These are phyloP conservation scores for Drosophila ananassae DNA, from an alignment of 1,140 invertebrate species.

Conservation along the genomic window DNA sequence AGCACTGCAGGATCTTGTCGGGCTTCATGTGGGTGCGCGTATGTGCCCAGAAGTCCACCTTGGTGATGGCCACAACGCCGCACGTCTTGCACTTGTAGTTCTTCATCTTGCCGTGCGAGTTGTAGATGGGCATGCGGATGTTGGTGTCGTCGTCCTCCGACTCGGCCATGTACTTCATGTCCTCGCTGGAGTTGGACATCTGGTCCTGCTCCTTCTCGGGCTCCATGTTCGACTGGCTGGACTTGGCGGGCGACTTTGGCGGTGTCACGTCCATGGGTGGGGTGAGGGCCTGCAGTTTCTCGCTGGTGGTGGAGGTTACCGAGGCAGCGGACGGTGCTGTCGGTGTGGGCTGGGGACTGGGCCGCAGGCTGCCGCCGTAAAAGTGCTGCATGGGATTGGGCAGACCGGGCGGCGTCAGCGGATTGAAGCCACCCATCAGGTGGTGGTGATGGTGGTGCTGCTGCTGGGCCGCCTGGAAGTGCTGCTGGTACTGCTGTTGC, in stretches of 20 bases:
- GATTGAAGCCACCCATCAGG: constrained; percentile 81
- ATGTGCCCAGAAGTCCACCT: constrained; percentile 97
- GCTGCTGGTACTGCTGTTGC: constrained; percentile 79
- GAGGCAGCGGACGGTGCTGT: constrained; percentile 12
- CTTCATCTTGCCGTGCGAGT: constrained; percentile 93
- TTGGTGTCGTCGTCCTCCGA: constrained; percentile 87
- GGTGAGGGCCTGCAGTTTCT: constrained; percentile 72
- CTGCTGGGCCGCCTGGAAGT: constrained; percentile 77
- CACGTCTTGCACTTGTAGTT: constrained; percentile 97
- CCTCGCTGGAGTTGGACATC: constrained; percentile 85
- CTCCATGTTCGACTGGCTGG: constrained; percentile 83
- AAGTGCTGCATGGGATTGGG: constrained; percentile 83
- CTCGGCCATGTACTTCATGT: constrained; percentile 83
- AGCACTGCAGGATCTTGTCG: constrained; percentile 96
- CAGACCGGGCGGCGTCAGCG: constrained; percentile 84
- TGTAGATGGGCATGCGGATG: constrained; percentile 89
- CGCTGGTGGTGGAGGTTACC: constrained; percentile 30
- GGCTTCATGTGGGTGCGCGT: constrained; percentile 94
- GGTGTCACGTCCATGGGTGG: constrained; percentile 84
- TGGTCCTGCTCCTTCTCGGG: constrained; percentile 83
- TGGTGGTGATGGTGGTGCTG: constrained; percentile 68
- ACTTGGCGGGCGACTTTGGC: constrained; percentile 86
- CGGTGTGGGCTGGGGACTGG: constrained; percentile 74
- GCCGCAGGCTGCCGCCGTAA: constrained; percentile 83
- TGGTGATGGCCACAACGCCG: constrained; percentile 92